Evolutionary conservation across 2,888 invertebrate genomes (phyloP), one percentile per base, ranked within the genome.

Genomic region (Aspidiotus destructor): DNA sequence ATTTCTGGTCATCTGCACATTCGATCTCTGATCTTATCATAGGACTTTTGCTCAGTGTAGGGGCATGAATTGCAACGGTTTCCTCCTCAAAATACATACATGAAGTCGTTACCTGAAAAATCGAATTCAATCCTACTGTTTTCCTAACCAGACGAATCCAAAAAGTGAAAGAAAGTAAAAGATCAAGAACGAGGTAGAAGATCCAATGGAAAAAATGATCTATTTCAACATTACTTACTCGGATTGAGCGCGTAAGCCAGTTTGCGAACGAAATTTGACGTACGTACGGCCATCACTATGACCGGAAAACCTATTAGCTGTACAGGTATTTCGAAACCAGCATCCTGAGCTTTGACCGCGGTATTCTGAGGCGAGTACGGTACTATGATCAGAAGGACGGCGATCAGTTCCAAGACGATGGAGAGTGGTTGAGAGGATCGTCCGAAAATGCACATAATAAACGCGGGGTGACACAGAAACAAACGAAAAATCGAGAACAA

Each of bases 281-380:
- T 77, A 73, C 86, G 81, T 11, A 91, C 90, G 41, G 87, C 87
- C 8, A 88, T 78, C 63, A 90, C 85, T 73, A 91, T 91, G 71
- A 89, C 84, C 0, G 91, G 91, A 75, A 91, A 91, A 41, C 91
- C 91, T 53, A 91, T 81, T 69, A 91, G 79, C 75, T 91, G 89
- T n/a, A 91, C 89, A 11, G 91, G 91, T 68, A 91, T 77, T 75
- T 90, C 87, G 75, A 89, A 86, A 0, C 73, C 73, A 7, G 71
- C 71, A 44, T 72, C 71, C 54, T 73, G 70, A 55, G 69, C 71
- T 17, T 16, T 44, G 53, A 62, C 60, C 41, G 16, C 54, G 53
- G 58, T 55, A 61, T 71, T 60, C 41, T 40, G 65, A 53, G 13
- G 57, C n/a, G 55, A 62, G 62, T 64, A 70, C 58, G 70, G 69